Percentiles rank a stretch among this genome's conserved stretches.
phyloP scores from a whole-genome alignment of 2,888 invertebrate genomes.

The Anorthoa munda region DNA sequence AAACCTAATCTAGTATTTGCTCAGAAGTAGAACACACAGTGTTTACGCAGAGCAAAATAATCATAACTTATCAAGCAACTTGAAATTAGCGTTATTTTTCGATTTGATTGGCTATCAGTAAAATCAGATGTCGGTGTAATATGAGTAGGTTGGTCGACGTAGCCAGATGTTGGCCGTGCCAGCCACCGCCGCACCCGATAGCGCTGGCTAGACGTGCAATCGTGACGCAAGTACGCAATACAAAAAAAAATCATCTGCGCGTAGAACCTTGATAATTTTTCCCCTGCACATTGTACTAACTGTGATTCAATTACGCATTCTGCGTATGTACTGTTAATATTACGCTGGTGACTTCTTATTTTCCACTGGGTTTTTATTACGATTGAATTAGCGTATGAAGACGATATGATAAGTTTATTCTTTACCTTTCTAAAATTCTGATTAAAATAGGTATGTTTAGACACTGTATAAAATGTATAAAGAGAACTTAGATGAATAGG shows the following conservation, averaged over 20 bases:
- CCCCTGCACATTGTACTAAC: slow-evolving; percentile 47
- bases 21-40: background rate
- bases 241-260: slow-evolving; percentile 59
- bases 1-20: background rate
- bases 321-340: slow-evolving; percentile 51
- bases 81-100: slow-evolving; percentile 17
- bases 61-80: slow-evolving; percentile 10
- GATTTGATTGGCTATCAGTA: slow-evolving; percentile 54
- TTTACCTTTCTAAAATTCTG: background rate
- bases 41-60: slow-evolving; percentile 4
- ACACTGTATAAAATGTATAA: background rate
- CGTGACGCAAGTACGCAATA: slow-evolving; percentile 57
- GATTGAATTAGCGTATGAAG: background rate
- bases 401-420: background rate
- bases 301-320: slow-evolving; percentile 57
- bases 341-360: slow-evolving; percentile 38
- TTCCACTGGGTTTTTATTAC: slow-evolving; percentile 26
- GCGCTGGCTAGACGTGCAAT: slow-evolving; percentile 71
- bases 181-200: slow-evolving; percentile 78
- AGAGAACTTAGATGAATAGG: background rate
- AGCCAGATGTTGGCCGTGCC: slow-evolving; percentile 87
- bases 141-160: slow-evolving; percentile 61
- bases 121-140: slow-evolving; percentile 72
- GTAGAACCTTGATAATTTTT: slow-evolving; percentile 62
- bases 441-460: background rate